phyloP scores from a whole-genome alignment of 2,888 invertebrate species.

The Aleiodes alternator region DNA sequence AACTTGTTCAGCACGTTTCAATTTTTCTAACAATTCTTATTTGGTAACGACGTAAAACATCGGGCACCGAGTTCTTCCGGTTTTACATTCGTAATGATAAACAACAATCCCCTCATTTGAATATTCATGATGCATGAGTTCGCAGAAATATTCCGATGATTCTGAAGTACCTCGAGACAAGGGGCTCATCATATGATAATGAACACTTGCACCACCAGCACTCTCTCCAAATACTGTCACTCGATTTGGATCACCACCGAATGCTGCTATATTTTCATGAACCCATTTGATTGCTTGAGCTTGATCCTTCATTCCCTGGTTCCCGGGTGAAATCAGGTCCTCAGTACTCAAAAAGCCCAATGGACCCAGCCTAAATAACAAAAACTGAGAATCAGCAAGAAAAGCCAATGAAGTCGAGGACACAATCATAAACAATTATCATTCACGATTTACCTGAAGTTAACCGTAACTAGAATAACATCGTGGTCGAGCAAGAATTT shows the following conservation, averaged over 20 bases:
- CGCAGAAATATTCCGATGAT: not conserved
- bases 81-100: not conserved
- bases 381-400: not conserved
- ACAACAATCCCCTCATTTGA: not conserved
- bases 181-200: conserved; percentile 83
- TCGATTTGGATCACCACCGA: conserved; percentile 80
- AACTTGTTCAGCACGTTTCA: conserved; percentile 6
- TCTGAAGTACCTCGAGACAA: conserved; percentile 76
- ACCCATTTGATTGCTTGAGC: conserved; percentile 80
- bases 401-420: not conserved
- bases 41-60: not conserved
- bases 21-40: not conserved
- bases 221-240: conserved; percentile 84
- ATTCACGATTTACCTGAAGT: conserved; percentile 77
- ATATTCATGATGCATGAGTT: not conserved
- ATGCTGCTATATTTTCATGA: conserved; percentile 79
- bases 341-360: conserved; percentile 83
- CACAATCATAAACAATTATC: not conserved
- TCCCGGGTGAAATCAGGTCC: conserved; percentile 81
- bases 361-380: conserved; percentile 76
- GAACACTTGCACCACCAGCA: conserved; percentile 83
- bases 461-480: conserved; percentile 82
- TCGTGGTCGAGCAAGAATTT: conserved; percentile 83
- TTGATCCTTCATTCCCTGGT: conserved; percentile 83
- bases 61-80: not conserved